Conservation (phyloP, 2,797 vertebrate species). For the Podarcis lilfordi region DNA sequence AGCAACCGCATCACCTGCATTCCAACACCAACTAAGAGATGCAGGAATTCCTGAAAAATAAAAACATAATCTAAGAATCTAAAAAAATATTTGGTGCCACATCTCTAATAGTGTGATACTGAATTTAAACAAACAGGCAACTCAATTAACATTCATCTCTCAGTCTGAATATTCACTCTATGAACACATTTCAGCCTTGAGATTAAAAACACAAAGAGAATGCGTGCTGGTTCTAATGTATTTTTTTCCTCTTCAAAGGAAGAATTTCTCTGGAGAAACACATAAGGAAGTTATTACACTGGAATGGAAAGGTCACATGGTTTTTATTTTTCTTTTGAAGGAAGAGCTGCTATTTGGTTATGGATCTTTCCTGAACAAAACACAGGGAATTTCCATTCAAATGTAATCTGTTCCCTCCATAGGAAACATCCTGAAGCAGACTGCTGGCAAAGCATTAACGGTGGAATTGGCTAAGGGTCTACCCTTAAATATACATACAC, state of each 20-base stretch:
- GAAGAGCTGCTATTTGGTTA: not conserved
- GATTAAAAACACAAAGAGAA: not conserved
- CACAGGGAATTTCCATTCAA: not conserved
- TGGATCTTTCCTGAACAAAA: not conserved
- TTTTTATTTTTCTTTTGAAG: not conserved
- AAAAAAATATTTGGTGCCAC: not conserved
- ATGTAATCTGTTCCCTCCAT: not conserved
- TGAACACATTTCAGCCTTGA: not conserved
- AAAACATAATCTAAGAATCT: not conserved
- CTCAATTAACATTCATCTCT: not conserved
- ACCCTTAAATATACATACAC: not conserved
- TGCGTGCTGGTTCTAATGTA: not conserved
- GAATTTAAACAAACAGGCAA: not conserved
- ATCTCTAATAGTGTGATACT: not conserved
- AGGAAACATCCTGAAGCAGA: not conserved
- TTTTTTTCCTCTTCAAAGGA: not conserved
- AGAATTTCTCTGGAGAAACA: not conserved
- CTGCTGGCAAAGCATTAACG: not conserved
- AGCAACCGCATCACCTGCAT: slow-evolving; percentile 84
- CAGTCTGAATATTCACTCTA: not conserved
- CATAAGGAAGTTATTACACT: not conserved
- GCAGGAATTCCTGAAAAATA: slow-evolving; percentile 85
- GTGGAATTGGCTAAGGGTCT: not conserved
- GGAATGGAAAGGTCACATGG: not conserved
- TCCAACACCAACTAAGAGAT: slow-evolving; percentile 95